These are phyloP conservation scores for Mactra quadrangularis DNA, from an alignment of 1,140 invertebrate species.

Conservation along the genomic window DNA sequence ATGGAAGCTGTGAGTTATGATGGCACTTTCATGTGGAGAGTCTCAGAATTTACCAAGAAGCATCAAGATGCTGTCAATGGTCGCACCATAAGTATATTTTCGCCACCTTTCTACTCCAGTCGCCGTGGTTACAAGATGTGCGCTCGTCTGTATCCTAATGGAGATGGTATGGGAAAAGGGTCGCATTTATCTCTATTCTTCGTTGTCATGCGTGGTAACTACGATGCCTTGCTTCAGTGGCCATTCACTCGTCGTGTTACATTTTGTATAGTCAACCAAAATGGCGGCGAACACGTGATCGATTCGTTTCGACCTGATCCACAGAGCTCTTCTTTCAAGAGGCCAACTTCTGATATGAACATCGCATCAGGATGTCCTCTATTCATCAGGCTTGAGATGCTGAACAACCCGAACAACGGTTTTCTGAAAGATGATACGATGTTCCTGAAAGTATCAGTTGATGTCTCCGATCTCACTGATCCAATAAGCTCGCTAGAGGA, in stretches of 20 bases:
- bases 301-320: slow-evolving; percentile 81
- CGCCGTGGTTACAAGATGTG: slow-evolving; percentile 90
- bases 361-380: too few species aligned
- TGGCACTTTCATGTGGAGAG: slow-evolving; percentile 79
- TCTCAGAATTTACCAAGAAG: slow-evolving; percentile 75
- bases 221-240: slow-evolving; percentile 80
- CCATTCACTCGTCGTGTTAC: slow-evolving; percentile 81
- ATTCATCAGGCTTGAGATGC: too few species aligned
- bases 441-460: slow-evolving; percentile 81
- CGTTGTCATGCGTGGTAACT: slow-evolving; percentile 80
- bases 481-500: too few species aligned
- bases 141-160: too few species aligned
- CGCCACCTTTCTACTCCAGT: slow-evolving; percentile 80
- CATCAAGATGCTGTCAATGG: slow-evolving; percentile 77
- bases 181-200: too few species aligned
- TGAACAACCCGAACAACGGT: slow-evolving; percentile 68
- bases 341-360: slow-evolving; percentile 80
- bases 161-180: too few species aligned
- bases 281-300: slow-evolving; percentile 71
- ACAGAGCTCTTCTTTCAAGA: slow-evolving; percentile 77
- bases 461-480: too few species aligned
- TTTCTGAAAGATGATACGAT: slow-evolving; percentile 82
- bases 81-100: slow-evolving; percentile 79
- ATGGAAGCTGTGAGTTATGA: slow-evolving; percentile 76
- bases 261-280: slow-evolving; percentile 80